These are phyloP conservation scores for Hermaeophaga mercurialis DNA, from an alignment of 2,888 invertebrate genomes.

Conservation along the genomic window DNA sequence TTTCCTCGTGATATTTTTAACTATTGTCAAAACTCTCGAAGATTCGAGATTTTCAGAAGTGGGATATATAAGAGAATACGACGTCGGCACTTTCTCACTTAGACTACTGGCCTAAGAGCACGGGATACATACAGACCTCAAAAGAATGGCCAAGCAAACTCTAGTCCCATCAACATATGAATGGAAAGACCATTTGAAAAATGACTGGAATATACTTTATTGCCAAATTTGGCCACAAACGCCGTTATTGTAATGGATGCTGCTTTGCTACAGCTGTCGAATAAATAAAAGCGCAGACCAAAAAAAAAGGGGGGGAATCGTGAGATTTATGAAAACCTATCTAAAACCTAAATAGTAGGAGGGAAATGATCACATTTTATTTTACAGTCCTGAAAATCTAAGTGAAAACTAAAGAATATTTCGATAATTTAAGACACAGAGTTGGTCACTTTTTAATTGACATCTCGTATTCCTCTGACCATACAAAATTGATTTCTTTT, in stretches of 20 bases:
- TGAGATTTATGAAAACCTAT: slow-evolving; percentile 20
- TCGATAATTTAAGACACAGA: too few species aligned
- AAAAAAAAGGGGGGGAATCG: slow-evolving; percentile 15
- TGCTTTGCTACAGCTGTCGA: slow-evolving; percentile 28
- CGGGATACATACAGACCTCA: slow-evolving; percentile 7
- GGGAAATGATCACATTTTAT: too few species aligned
- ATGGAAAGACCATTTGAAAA: slow-evolving; percentile 28
- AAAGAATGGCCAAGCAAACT: slow-evolving; percentile 6
- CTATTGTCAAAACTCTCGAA: too few species aligned
- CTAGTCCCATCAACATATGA: slow-evolving; percentile 20
- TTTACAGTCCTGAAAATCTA: too few species aligned
- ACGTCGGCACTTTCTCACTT: not conserved
- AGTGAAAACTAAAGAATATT: too few species aligned
- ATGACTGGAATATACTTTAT: slow-evolving; percentile 26
- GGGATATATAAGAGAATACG: too few species aligned
- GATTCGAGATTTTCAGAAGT: too few species aligned
- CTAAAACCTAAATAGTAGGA: slow-evolving; percentile 4
- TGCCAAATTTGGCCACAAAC: slow-evolving; percentile 27
- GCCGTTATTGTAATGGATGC: slow-evolving; percentile 24
- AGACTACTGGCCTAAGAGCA: slow-evolving; percentile 7
- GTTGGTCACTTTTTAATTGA: too few species aligned
- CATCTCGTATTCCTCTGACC: too few species aligned
- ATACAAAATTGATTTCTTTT: too few species aligned
- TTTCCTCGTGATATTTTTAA: too few species aligned
- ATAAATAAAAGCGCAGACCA: slow-evolving; percentile 20